These are phyloP conservation scores for Actenoides hombroni DNA, from an alignment of 2,113 vertebrate species.

Conservation along the genomic window DNA sequence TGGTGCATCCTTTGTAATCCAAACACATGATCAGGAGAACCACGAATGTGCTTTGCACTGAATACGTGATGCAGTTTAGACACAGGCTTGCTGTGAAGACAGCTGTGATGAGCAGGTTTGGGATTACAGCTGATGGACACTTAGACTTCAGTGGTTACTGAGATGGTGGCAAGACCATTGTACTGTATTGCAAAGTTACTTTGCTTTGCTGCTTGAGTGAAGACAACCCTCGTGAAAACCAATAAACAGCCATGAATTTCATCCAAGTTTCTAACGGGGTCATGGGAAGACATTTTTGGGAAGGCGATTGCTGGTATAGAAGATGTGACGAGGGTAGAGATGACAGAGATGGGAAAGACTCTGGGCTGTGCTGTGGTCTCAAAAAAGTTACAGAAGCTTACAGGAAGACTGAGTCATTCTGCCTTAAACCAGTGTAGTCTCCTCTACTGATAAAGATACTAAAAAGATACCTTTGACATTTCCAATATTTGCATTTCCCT, in stretches of 20 bases:
- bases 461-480: background rate
- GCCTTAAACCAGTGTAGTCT: background rate
- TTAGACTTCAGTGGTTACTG: background rate
- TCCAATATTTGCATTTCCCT: background rate
- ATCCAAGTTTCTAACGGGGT: background rate
- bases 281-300: background rate
- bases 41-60: background rate
- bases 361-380: background rate
- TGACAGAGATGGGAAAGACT: background rate
- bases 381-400: background rate
- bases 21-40: background rate
- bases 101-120: rapidly evolving
- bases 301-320: background rate
- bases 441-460: background rate
- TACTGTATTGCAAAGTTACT: background rate
- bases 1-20: background rate
- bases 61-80: background rate
- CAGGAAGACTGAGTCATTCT: background rate
- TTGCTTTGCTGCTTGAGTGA: background rate
- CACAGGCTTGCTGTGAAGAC: background rate
- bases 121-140: background rate
- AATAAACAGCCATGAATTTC: background rate
- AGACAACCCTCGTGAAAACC: background rate
- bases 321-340: background rate
- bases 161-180: too few relatives aligned